Conservation (phyloP, 2,113 vertebrate genomes). For the Cololabis saira region DNA sequence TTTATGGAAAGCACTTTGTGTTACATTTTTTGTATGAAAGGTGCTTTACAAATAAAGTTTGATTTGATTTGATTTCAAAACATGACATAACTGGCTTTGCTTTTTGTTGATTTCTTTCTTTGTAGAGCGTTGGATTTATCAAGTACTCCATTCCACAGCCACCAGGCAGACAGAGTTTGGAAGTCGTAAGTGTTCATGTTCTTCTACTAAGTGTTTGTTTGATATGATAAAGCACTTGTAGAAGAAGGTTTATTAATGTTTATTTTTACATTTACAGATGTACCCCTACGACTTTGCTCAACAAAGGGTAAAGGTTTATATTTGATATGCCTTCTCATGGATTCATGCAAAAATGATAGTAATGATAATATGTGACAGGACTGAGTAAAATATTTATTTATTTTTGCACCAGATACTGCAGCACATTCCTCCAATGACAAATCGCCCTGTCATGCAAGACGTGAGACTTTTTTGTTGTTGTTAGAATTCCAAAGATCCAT, state of each 20-base stretch:
- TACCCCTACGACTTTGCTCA: slow-evolving; percentile 78
- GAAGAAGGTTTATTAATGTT: not conserved
- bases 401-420: slow-evolving; percentile 65
- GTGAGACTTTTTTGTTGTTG: slow-evolving; percentile 33
- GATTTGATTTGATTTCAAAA: too few species aligned
- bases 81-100: too few species aligned
- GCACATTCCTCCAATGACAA: slow-evolving; percentile 66
- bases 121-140: slow-evolving; percentile 71
- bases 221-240: not conserved
- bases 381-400: not conserved
- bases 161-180: slow-evolving; percentile 80
- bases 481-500: not conserved
- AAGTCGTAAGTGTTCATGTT: slow-evolving; percentile 73
- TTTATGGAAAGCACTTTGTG: too few species aligned
- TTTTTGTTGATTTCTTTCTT: not conserved
- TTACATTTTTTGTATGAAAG: too few species aligned
- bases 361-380: not conserved
- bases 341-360: not conserved
- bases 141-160: slow-evolving; percentile 82
- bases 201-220: not conserved
- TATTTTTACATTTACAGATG: slow-evolving; percentile 67
- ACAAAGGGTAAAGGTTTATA: slow-evolving; percentile 65
- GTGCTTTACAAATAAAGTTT: too few species aligned
- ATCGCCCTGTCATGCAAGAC: slow-evolving; percentile 55
- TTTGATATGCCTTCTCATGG: not conserved